These are phyloP conservation scores for Drosophila paulistorum DNA, from an alignment of 1,140 invertebrate genomes.

Conservation along the genomic window DNA sequence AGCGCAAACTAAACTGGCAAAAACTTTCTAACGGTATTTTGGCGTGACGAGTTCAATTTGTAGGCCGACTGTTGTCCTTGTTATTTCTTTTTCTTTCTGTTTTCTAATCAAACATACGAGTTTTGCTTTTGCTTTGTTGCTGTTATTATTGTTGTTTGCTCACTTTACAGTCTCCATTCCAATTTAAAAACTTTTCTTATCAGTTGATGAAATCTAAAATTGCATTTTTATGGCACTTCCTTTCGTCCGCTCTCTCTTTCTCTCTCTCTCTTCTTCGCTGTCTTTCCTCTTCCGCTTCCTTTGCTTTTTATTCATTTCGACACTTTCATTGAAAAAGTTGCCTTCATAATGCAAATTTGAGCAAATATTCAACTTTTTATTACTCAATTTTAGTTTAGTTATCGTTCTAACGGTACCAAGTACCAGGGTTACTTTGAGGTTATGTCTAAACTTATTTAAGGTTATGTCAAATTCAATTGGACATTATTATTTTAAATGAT, in stretches of 20 bases:
- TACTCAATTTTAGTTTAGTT: slow-evolving; percentile 37
- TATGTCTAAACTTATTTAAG: neutral
- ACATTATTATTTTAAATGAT: neutral
- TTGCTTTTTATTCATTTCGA: slow-evolving; percentile 25
- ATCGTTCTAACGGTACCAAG: slow-evolving; percentile 15
- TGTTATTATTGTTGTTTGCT: slow-evolving; percentile 42
- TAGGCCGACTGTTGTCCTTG: slow-evolving; percentile 45
- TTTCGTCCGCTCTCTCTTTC: neutral
- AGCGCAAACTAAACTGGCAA: slow-evolving; percentile 25
- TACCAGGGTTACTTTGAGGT: slow-evolving; percentile 36
- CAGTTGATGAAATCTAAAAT: slow-evolving; percentile 81
- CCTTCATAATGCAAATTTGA: slow-evolving; percentile 35
- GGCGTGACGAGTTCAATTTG: slow-evolving; percentile 71
- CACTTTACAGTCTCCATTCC: slow-evolving; percentile 76
- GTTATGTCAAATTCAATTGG: neutral
- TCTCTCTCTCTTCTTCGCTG: neutral
- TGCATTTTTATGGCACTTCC: slow-evolving; percentile 60
- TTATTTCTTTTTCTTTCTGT: slow-evolving; percentile 45
- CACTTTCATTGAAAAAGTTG: slow-evolving; percentile 67
- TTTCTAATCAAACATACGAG: slow-evolving; percentile 72
- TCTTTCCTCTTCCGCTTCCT: slow-evolving; percentile 20
- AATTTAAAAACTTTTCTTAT: slow-evolving; percentile 82
- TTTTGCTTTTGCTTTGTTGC: slow-evolving; percentile 37
- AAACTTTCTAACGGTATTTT: slow-evolving; percentile 77
- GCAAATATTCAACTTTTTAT: slow-evolving; percentile 18